phyloP scores from a whole-genome alignment of 2,797 vertebrate species.

The Coccyzus lansbergi region DNA sequence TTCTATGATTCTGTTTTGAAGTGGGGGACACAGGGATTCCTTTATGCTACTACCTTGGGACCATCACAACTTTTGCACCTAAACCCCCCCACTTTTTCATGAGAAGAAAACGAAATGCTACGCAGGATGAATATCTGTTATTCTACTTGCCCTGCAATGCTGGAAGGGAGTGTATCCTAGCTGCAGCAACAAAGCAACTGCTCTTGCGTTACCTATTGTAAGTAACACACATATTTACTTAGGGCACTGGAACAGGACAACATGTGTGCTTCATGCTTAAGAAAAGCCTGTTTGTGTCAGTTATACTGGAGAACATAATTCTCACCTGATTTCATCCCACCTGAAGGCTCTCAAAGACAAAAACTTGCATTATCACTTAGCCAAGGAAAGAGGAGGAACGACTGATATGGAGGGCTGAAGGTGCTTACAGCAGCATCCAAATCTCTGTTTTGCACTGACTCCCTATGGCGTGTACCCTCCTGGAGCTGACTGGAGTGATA shows the following conservation, averaged over 20 bases:
- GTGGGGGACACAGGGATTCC: background rate
- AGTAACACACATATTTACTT: conserved; percentile 62
- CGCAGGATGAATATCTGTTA: fast-evolving
- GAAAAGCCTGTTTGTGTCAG: conserved; percentile 66
- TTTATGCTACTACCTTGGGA: background rate
- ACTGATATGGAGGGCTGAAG: background rate
- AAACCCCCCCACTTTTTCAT: background rate
- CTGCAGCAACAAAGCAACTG: conserved; percentile 14
- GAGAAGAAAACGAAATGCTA: background rate
- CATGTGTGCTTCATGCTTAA: conserved; percentile 59
- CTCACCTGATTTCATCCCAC: background rate
- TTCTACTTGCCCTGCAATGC: background rate
- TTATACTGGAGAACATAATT: conserved; percentile 46
- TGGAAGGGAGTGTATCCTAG: background rate
- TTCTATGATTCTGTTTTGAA: background rate
- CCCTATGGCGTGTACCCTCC: background rate
- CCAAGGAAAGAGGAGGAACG: background rate
- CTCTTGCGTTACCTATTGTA: conserved; percentile 3
- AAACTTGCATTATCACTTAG: background rate
- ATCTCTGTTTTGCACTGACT: background rate
- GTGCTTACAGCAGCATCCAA: background rate
- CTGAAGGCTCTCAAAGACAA: background rate
- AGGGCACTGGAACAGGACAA: conserved; percentile 62
- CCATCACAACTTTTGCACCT: background rate
- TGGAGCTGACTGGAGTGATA: background rate